A percentile compares a stretch with the other conserved stretches of the same genome.
These are phyloP conservation scores for Archegozetes longisetosus DNA, from an alignment of 1,140 invertebrate species.

Conservation along the genomic window DNA sequence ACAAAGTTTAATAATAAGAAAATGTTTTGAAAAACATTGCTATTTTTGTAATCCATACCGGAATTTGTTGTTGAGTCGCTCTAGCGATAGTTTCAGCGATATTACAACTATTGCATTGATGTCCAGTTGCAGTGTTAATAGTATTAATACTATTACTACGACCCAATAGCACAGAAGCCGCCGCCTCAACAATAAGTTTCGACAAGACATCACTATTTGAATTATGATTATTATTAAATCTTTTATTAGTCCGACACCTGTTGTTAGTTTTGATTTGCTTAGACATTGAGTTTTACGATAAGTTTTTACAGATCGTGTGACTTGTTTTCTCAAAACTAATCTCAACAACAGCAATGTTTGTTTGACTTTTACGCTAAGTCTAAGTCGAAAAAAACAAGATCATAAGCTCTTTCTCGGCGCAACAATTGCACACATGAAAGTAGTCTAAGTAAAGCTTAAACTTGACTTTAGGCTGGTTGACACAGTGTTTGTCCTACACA, in stretches of 20 bases:
- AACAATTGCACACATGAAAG: too few species aligned
- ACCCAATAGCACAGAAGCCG: not conserved
- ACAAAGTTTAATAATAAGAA: too few species aligned
- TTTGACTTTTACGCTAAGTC: too few species aligned
- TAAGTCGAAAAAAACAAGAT: too few species aligned
- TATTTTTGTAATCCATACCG: not conserved
- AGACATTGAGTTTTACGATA: not conserved
- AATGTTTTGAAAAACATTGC: too few species aligned
- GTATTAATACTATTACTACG: not conserved
- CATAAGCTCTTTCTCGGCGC: too few species aligned
- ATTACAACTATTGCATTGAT: not conserved
- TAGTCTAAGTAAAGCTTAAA: too few species aligned
- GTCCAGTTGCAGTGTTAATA: not conserved
- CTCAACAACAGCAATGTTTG: too few species aligned
- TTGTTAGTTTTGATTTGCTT: not conserved
- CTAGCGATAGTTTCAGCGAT: not conserved
- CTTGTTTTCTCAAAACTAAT: too few species aligned
- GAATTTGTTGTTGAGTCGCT: not conserved
- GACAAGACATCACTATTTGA: not conserved
- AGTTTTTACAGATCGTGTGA: too few species aligned
- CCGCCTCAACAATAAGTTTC: not conserved
- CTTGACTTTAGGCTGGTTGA: too few species aligned
- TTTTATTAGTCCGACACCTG: not conserved
- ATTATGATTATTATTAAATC: not conserved
- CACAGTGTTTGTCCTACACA: too few species aligned